phyloP scores from a whole-genome alignment of 1,140 invertebrate genomes.

The Idris sp. region DNA sequence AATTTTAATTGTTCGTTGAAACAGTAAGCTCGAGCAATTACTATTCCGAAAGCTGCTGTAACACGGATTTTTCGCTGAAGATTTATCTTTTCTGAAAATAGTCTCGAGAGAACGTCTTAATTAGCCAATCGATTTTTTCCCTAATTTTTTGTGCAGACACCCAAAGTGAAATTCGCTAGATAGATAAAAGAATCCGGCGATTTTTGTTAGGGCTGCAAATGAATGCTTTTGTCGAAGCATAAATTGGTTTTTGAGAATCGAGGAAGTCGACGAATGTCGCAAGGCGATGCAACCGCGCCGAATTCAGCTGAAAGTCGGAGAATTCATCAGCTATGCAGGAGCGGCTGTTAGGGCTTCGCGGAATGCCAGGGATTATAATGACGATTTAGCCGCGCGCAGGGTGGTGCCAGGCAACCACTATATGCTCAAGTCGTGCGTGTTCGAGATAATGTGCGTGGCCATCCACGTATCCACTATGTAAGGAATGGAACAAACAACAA shows the following conservation, averaged over 20 bases:
- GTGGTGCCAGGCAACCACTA: slow-evolving; percentile 27
- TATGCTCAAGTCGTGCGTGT: slow-evolving; percentile 27
- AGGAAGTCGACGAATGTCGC: slow-evolving; percentile 32
- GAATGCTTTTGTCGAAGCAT: too few relatives aligned
- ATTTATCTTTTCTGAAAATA: slow-evolving; percentile 8
- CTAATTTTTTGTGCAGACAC: slow-evolving; percentile 14
- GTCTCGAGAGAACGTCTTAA: slow-evolving; percentile 27
- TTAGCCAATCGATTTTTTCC: slow-evolving; percentile 20
- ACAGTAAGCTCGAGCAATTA: too few relatives aligned
- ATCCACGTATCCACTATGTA: slow-evolving; percentile 38
- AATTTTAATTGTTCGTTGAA: background rate
- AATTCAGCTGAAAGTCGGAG: slow-evolving; percentile 39
- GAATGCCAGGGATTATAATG: slow-evolving; percentile 59
- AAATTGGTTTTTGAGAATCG: slow-evolving; percentile 24
- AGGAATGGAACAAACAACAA: slow-evolving; percentile 38
- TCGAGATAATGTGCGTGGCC: slow-evolving; percentile 36
- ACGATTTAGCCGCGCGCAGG: slow-evolving; percentile 37
- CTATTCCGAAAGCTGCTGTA: too few relatives aligned
- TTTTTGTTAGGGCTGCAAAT: too few relatives aligned
- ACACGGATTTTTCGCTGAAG: background rate
- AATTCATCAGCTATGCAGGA: slow-evolving; percentile 54
- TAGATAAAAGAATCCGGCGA: slow-evolving; percentile 12
- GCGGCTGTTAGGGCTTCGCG: slow-evolving; percentile 42
- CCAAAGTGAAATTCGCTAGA: slow-evolving; percentile 31
- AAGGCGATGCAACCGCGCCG: slow-evolving; percentile 6